phyloP scores from a whole-genome alignment of 2,113 vertebrate species.

The Protobothrops flavoviridis region DNA sequence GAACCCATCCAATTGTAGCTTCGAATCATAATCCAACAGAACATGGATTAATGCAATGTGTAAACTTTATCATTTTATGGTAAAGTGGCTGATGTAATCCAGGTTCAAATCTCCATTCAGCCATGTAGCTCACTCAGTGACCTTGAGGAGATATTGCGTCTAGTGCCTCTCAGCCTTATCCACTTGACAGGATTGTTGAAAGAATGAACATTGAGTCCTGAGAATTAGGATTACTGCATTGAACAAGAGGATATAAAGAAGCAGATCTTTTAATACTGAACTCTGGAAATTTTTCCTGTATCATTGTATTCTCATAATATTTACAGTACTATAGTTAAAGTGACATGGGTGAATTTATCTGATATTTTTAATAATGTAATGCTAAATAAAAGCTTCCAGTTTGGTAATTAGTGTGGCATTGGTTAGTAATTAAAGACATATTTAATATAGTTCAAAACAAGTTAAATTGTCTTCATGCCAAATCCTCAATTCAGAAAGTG shows the following conservation, averaged over 20 bases:
- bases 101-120: background rate
- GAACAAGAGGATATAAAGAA: background rate
- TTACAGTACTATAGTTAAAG: background rate
- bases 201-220: background rate
- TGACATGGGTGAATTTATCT: constrained; percentile 21
- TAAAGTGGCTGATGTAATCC: background rate
- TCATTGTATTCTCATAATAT: background rate
- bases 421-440: constrained; percentile 21
- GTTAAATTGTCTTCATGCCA: constrained; percentile 8
- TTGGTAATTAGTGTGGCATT: constrained; percentile 13
- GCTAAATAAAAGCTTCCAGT: constrained; percentile 12
- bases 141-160: background rate
- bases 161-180: background rate
- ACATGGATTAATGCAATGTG: background rate
- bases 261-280: background rate
- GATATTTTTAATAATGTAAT: constrained; percentile 14
- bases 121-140: background rate
- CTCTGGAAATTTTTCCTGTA: background rate
- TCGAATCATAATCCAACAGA: background rate
- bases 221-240: background rate
- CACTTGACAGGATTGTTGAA: background rate
- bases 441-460: constrained; percentile 14
- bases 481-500: background rate
- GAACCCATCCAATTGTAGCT: background rate
- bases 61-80: background rate